These are phyloP conservation scores for Tamandua tetradactyla DNA, from an alignment of 2,797 vertebrate species.

Conservation along the genomic window DNA sequence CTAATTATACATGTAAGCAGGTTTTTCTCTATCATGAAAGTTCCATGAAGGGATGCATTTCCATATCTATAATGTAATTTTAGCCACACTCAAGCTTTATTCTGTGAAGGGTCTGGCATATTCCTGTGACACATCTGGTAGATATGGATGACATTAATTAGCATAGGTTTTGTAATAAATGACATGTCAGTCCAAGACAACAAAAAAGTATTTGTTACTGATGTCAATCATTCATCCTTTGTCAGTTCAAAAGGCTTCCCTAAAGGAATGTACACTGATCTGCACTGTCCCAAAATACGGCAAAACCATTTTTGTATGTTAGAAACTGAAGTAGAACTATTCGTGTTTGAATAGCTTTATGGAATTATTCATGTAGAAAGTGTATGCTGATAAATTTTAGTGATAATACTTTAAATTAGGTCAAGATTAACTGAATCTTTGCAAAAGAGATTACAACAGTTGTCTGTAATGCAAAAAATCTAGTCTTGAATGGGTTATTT, in stretches of 20 bases:
- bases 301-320: slow-evolving; percentile 80
- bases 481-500: slow-evolving; percentile 7
- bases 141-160: slow-evolving; percentile 82
- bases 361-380: slow-evolving; percentile 75
- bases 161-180: slow-evolving; percentile 77
- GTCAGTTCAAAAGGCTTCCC: slow-evolving; percentile 82
- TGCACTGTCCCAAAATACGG: slow-evolving; percentile 82
- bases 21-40: neutral
- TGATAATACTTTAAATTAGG: slow-evolving; percentile 35
- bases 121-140: slow-evolving; percentile 77
- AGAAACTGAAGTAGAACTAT: slow-evolving; percentile 77
- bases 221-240: slow-evolving; percentile 82
- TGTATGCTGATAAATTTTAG: slow-evolving; percentile 74
- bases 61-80: slow-evolving; percentile 53
- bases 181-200: slow-evolving; percentile 70
- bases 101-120: slow-evolving; percentile 64
- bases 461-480: neutral
- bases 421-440: slow-evolving; percentile 21
- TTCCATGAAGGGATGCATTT: slow-evolving; percentile 60
- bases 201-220: slow-evolving; percentile 80
- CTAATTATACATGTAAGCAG: neutral
- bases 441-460: neutral
- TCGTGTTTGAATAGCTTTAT: slow-evolving; percentile 5
- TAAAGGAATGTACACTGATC: slow-evolving; percentile 84
- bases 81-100: slow-evolving; percentile 41